Percentiles rank a stretch among this genome's conserved stretches.
These are phyloP conservation scores for Cairina moschata DNA, from an alignment of 2,113 vertebrate genomes.

Conservation along the genomic window DNA sequence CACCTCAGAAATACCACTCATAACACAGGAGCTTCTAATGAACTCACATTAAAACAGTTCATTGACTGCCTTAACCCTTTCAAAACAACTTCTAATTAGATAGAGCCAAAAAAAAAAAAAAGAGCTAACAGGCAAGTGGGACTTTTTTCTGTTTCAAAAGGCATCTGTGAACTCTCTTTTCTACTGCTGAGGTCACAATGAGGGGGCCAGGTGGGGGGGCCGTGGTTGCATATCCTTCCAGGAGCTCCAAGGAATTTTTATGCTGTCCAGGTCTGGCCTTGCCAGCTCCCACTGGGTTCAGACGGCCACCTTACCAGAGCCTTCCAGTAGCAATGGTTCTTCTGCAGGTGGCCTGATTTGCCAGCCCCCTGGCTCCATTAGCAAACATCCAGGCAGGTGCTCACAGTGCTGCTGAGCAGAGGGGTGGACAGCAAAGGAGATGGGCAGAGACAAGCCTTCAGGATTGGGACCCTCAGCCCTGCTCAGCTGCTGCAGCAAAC, in stretches of 20 bases:
- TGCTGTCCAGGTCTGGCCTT: no score
- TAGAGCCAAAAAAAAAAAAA: not conserved
- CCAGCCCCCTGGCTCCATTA: not conserved
- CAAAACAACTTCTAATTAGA: not conserved
- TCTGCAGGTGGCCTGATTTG: not conserved
- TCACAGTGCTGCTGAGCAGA: not conserved
- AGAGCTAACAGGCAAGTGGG: not conserved
- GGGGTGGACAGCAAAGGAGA: not conserved
- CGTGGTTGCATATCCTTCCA: no score
- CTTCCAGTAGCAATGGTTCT: not conserved
- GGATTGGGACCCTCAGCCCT: not conserved
- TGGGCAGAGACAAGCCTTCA: not conserved
- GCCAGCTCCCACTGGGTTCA: no score
- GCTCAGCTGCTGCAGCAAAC: not conserved
- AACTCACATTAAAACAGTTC: not conserved
- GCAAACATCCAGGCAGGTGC: not conserved
- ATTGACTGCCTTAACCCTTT: not conserved
- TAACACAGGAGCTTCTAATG: not conserved
- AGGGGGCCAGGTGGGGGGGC: not conserved
- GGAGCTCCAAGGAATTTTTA: not conserved
- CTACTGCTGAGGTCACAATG: not conserved
- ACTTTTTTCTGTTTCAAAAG: not conserved
- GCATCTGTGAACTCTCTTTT: not conserved
- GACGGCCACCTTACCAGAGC: no score
- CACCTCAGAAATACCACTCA: not conserved